Percentiles rank a stretch among this genome's conserved stretches.
Conservation (phyloP, 2,888 invertebrate species). For the Limnephilus rhombicus region DNA sequence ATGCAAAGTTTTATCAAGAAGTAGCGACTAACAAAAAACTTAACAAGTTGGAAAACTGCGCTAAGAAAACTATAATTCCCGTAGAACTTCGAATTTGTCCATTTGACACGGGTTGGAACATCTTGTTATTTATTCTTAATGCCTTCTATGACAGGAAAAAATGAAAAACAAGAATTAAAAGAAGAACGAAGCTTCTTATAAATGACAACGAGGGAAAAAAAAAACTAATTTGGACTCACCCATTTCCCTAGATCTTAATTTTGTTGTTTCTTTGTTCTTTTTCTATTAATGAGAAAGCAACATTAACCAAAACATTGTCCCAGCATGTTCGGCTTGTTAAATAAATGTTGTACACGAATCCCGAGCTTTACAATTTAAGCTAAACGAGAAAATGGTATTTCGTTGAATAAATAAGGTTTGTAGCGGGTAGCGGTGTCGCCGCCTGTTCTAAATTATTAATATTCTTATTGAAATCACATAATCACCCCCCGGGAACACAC, state of each 20-base stretch:
- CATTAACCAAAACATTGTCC: not conserved
- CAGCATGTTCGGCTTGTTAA: conserved; percentile 5
- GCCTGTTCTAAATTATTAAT: conserved; percentile 13
- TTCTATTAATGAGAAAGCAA: not conserved
- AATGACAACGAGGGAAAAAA: not conserved
- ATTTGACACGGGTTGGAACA: not conserved
- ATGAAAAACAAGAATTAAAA: not conserved
- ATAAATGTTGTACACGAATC: conserved; percentile 10
- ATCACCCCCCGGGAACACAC: conserved; percentile 36
- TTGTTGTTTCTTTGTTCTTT: not conserved
- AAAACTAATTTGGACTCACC: not conserved
- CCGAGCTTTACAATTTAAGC: conserved; percentile 10
- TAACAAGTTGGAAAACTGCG: not conserved
- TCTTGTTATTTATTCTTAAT: not conserved
- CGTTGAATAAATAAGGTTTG: conserved; percentile 15
- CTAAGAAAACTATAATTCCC: not conserved
- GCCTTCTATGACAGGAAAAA: not conserved
- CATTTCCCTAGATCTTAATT: conserved; percentile 1
- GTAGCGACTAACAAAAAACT: not conserved
- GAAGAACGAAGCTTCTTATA: not conserved
- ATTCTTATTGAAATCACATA: conserved; percentile 42
- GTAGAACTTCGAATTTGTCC: not conserved
- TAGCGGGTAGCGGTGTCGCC: not conserved
- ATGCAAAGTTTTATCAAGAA: not conserved
- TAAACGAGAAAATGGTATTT: conserved; percentile 17